A percentile compares a stretch with the other conserved stretches of the same genome.
Conservation (phyloP, 2,888 invertebrate species). For the Selenia dentaria region DNA sequence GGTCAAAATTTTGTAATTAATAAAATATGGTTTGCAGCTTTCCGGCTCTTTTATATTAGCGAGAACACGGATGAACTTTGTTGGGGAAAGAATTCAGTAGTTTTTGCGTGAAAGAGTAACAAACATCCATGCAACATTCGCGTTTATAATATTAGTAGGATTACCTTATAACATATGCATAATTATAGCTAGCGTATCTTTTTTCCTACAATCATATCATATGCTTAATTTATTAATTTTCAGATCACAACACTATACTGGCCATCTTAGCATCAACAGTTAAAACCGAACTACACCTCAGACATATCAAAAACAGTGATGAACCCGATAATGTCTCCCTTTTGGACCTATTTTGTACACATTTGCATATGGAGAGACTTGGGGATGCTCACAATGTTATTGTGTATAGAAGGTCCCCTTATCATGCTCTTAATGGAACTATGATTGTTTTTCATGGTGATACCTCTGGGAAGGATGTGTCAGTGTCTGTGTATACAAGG, state of each 20-base stretch:
- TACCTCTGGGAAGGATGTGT: conserved; percentile 13
- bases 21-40: no score
- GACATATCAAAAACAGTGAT: conserved; percentile 42
- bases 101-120: no score
- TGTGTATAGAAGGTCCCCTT: conserved; percentile 56
- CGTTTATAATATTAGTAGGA: no score
- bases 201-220: no score
- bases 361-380: conserved; percentile 58
- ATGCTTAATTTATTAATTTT: no score
- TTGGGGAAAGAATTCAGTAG: no score
- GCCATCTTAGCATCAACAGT: conserved; percentile 56
- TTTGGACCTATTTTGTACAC: conserved; percentile 46
- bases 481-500: conserved; percentile 58
- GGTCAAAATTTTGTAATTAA: no score
- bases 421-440: conserved; percentile 60
- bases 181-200: no score
- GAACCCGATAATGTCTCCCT: conserved; percentile 35
- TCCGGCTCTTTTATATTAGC: no score
- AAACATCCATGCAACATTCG: no score
- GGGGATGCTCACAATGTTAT: conserved; percentile 41
- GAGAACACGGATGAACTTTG: no score
- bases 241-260: conserved; percentile 48
- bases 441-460: conserved; percentile 49
- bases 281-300: conserved; percentile 51
- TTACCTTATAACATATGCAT: no score